Conservation (phyloP, 1,140 invertebrate species). For the Drosophila kurseongensis region DNA sequence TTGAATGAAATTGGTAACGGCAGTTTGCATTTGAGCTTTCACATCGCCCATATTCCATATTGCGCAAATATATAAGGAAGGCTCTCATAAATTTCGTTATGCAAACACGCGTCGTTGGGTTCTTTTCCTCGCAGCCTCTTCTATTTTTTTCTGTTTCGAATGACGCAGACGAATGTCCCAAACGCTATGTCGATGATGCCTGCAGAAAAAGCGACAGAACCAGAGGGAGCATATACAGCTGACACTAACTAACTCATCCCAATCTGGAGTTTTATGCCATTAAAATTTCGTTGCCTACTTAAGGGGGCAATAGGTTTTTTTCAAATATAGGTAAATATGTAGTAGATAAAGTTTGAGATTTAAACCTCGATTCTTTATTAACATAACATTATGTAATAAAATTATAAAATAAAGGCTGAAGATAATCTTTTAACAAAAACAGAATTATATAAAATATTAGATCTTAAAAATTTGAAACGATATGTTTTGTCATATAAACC, state of each 20-base stretch:
- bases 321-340: neutral
- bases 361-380: too few relatives aligned
- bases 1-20: conserved; percentile 76
- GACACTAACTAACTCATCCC: too few relatives aligned
- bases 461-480: too few relatives aligned
- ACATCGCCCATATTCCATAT: conserved; percentile 45
- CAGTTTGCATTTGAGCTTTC: conserved; percentile 69
- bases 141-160: conserved; percentile 38
- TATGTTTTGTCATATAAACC: too few relatives aligned
- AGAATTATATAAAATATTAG: too few relatives aligned
- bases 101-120: conserved; percentile 49
- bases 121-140: conserved; percentile 4
- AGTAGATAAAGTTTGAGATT: too few relatives aligned
- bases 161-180: conserved; percentile 73
- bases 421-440: too few relatives aligned
- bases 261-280: neutral
- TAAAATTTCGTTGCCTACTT: neutral
- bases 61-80: conserved; percentile 56
- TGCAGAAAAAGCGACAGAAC: conserved; percentile 27
- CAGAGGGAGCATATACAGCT: conserved; percentile 14
- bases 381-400: too few relatives aligned
- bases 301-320: neutral
- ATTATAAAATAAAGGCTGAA: too few relatives aligned
- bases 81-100: conserved; percentile 56
- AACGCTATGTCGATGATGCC: conserved; percentile 36